Base-by-base conservation (phyloP, 2,888 invertebrate genomes). In the Ophioninae sp. region DNA sequence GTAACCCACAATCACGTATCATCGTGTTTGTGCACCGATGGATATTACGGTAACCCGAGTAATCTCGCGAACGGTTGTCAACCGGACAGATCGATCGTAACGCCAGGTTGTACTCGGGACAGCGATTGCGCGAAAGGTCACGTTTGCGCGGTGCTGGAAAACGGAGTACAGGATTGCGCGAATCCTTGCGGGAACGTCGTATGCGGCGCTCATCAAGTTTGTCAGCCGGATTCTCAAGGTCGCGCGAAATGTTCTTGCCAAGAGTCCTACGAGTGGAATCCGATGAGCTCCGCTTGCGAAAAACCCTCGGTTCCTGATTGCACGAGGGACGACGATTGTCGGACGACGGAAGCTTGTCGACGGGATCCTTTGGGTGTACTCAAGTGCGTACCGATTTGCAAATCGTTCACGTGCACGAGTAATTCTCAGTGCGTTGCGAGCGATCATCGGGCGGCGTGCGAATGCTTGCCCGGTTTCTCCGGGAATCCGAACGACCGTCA, bases 401-500 rank as follows among this genome's bases (percentile, higher is more conserved):
- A 95, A 44, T 95, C 96, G 88, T 97, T 96, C 90, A 97, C 96
- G 23, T 98, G 98, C 87, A 97, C 98, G 0, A 94, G 95, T 77
- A 97, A 98, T 92, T 96, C 98, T 0, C 95, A 96, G 84, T 98
- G 98, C 93, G 93, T 96, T 2, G 96, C 97, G 0, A 94, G 93
- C 83, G 94, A 94, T 81, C 97, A 97, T 89, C 94, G 94, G 89
- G 97, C 96, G 64, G 95, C 95, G 89, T 99, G 98, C 91, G 96
- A 97, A 89, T 99, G 98, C 91, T 93, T 97, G 21, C 93, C 95
- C 59, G 98, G 97, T 5, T 98, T 95, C 92, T 95, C 96, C 13
- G 98, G 98, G 57, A 98, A 98, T 94, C 97, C 98, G 21, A 97
- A 97, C 89, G 97, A 98, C 90, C 95, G 98, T 37, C 96, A 96